Evolutionary conservation across 2,888 invertebrate genomes (phyloP).

Genomic region (Rhopalosiphum nymphaeae): DNA sequence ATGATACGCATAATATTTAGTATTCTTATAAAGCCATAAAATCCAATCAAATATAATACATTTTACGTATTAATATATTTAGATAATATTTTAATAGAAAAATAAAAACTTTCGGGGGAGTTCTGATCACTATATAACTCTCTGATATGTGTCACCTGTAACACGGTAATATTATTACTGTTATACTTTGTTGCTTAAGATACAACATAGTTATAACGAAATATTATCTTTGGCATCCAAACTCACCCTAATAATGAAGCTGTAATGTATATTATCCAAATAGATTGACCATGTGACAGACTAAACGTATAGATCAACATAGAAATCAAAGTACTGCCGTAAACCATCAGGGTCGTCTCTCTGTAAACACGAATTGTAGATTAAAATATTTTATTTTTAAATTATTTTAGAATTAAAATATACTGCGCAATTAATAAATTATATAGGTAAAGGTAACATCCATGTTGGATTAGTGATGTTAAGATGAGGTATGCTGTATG

Average conservation of each 20-base stretch:
- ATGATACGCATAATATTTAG: background rate
- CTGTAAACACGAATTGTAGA: slow-evolving; percentile 72
- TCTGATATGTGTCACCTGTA: background rate
- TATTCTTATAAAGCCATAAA: background rate
- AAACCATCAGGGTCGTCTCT: slow-evolving; percentile 91
- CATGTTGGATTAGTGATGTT: background rate
- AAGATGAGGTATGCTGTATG: background rate
- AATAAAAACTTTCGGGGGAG: background rate
- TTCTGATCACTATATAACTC: background rate
- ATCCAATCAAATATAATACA: background rate
- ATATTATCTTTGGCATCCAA: background rate
- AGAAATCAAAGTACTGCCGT: slow-evolving; percentile 88
- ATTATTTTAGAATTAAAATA: background rate
- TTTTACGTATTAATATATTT: background rate
- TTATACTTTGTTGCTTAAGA: background rate
- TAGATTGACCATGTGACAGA: slow-evolving; percentile 77
- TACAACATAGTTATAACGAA: background rate
- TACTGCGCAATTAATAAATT: background rate
- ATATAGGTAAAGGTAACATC: background rate
- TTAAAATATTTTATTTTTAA: slow-evolving; percentile 1
- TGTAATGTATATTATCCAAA: slow-evolving; percentile 88
- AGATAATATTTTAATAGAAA: background rate
- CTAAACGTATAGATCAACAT: slow-evolving; percentile 95
- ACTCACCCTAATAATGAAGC: slow-evolving; percentile 77
- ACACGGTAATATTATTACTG: background rate